Base-by-base conservation (phyloP, 1,140 invertebrate genomes). In the Bursaphelenchus mucronatus region DNA sequence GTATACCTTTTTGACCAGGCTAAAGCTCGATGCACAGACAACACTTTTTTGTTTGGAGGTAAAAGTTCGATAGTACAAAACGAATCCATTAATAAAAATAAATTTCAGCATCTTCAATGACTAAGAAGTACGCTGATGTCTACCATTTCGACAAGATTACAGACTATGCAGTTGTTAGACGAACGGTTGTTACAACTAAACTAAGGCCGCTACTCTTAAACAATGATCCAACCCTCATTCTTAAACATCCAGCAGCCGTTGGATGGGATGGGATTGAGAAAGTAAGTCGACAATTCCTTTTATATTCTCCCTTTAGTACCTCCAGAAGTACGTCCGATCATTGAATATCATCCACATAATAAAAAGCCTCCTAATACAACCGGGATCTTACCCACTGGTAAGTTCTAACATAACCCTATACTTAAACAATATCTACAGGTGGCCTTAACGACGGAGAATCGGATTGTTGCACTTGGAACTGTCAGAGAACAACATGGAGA, bases 231-330 rank as follows among this genome's bases (percentile, higher is more conserved):
- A 59, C 57, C 5, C 41, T 59, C 40, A 17, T 46, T 9, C 13
- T 17, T n/a, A 45, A 50, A 50, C 43, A 11, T n/a, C 57, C 57
- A n/a, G 3, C 41, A 43, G 57, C 13, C 11, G 13, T 30, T 39
- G 57, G 57, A n/a, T 59, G 57, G 57, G 57, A 59, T 11, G 21
- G 6, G 21, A 59, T 59, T 7, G 57, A n/a, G 11, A 59, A 59
- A 39, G 57, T 59, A 6, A 11, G 57, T 50, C 3, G 3, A 45
- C 40, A 17, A 13, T 4, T 59, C 3, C 1, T 15, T 59, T 39
- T n/a, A 57, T 40, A n/a, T 21, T 55, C n/a, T 55, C n/a, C 13
- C 30, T 55, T 40, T 39, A 59, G 57, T 59, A 41, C 57, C 45
- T 44, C 41, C 1, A 43, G 3, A 39, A 44, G 13, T 59, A 44